phyloP scores from a whole-genome alignment of 2,888 invertebrate genomes.

The Chaetogeoica ovagalla region DNA sequence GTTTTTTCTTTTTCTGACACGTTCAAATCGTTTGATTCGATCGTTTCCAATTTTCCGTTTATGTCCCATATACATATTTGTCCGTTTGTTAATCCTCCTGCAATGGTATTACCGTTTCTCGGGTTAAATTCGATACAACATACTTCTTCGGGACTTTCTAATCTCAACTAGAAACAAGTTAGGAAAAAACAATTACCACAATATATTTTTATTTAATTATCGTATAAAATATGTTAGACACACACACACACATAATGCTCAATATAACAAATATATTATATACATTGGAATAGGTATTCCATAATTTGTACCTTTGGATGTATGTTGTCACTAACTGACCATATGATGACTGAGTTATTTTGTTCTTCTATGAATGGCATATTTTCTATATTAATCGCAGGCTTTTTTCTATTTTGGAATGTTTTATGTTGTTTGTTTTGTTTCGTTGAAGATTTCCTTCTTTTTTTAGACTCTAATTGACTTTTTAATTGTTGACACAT shows the following conservation, averaged over 20 bases:
- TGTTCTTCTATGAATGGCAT: slow-evolving; percentile 46
- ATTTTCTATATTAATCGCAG: slow-evolving; percentile 18
- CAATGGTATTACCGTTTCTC: slow-evolving; percentile 57
- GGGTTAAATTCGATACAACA: slow-evolving; percentile 59
- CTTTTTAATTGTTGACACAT: not conserved
- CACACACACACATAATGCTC: not conserved
- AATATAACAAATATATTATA: too few relatives aligned
- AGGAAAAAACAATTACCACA: not conserved
- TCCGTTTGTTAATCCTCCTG: slow-evolving; percentile 59
- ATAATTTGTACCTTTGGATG: slow-evolving; percentile 55
- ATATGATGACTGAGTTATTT: slow-evolving; percentile 60
- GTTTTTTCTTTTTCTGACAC: slow-evolving; percentile 24
- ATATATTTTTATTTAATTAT: not conserved
- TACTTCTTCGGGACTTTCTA: slow-evolving; percentile 58
- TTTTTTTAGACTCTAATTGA: slow-evolving; percentile 18
- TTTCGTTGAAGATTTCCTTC: slow-evolving; percentile 39
- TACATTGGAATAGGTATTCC: too few relatives aligned
- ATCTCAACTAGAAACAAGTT: slow-evolving; percentile 55
- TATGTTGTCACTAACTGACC: slow-evolving; percentile 56
- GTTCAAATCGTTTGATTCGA: not conserved
- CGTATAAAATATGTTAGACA: not conserved
- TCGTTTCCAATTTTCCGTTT: slow-evolving; percentile 54
- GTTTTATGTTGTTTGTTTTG: slow-evolving; percentile 15
- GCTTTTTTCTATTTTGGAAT: not conserved
- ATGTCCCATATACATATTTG: slow-evolving; percentile 60